phyloP scores from a whole-genome alignment of 92 coral and sea anemone genomes.

The Zoanthus gigantus region DNA sequence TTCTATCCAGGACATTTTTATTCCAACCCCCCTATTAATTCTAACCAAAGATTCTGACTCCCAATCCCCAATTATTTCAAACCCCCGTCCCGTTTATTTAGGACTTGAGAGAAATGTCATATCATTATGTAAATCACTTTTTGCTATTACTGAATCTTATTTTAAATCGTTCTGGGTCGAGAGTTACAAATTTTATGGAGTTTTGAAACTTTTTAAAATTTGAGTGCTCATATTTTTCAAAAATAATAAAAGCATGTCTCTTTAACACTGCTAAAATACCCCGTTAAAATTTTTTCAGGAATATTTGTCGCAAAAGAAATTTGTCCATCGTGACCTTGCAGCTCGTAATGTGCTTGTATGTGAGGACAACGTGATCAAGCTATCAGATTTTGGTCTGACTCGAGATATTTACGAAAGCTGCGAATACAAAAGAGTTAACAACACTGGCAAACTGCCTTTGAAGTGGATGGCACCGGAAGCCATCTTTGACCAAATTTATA shows the following conservation, averaged over 20 bases:
- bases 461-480: slow-evolving; percentile 95
- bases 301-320: slow-evolving; percentile 87
- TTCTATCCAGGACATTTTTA: no score
- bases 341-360: slow-evolving; percentile 87
- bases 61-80: no score
- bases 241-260: background rate
- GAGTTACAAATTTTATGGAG: no score
- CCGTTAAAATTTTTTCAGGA: slow-evolving; percentile 53
- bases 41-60: no score
- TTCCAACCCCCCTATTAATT: no score
- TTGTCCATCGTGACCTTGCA: slow-evolving; percentile 89
- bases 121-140: no score
- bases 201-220: background rate
- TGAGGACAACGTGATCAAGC: slow-evolving; percentile 81
- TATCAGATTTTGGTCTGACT: slow-evolving; percentile 89
- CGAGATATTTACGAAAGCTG: slow-evolving; percentile 88
- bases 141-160: no score
- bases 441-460: slow-evolving; percentile 78
- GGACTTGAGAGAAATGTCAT: no score
- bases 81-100: no score
- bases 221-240: background rate
- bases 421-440: slow-evolving; percentile 78
- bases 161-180: no score
- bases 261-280: background rate
- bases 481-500: slow-evolving; percentile 73